Percentiles rank a stretch among this genome's conserved stretches.
Evolutionary conservation across 2,113 vertebrate genomes (phyloP).

Genomic region (Nesoenas mayeri): DNA sequence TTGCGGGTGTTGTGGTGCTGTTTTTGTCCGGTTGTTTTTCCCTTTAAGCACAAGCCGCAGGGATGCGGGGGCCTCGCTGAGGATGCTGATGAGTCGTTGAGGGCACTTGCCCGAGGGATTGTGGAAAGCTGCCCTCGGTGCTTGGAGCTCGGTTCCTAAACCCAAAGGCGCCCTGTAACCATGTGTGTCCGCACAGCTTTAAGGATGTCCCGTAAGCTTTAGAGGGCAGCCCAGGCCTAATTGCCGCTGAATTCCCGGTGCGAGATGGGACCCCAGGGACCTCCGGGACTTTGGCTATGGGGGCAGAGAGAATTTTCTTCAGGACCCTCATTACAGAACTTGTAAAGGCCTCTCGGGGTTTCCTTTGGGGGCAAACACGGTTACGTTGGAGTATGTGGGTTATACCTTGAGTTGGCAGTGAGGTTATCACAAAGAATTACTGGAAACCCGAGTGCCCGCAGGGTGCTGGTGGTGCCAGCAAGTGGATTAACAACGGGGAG

Average conservation of each 20-base stretch:
- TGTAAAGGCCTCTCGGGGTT: fast-evolving
- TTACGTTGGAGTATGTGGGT: not conserved
- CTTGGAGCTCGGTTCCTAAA: not conserved
- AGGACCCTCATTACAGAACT: not conserved
- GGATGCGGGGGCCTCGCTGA: not conserved
- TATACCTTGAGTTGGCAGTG: fast-evolving
- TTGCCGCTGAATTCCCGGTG: not conserved
- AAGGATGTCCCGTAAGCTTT: not conserved
- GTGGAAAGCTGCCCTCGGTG: not conserved
- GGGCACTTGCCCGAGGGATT: not conserved
- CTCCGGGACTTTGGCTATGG: not conserved
- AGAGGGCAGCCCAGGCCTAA: not conserved
- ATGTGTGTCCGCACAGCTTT: not conserved
- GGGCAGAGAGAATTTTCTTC: not conserved
- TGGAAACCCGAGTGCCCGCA: too few relatives aligned
- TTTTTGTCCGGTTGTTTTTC: not conserved
- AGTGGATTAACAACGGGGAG: not conserved
- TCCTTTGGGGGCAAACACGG: fast-evolving
- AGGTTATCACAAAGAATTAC: not conserved
- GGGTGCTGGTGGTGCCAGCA: not conserved
- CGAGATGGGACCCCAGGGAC: fast-evolving
- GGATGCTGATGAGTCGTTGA: too few relatives aligned
- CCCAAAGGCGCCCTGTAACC: not conserved
- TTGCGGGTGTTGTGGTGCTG: too few relatives aligned
- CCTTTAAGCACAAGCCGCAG: not conserved